Base-by-base conservation (phyloP, 2,113 vertebrate genomes). In the Macrotus californicus region DNA sequence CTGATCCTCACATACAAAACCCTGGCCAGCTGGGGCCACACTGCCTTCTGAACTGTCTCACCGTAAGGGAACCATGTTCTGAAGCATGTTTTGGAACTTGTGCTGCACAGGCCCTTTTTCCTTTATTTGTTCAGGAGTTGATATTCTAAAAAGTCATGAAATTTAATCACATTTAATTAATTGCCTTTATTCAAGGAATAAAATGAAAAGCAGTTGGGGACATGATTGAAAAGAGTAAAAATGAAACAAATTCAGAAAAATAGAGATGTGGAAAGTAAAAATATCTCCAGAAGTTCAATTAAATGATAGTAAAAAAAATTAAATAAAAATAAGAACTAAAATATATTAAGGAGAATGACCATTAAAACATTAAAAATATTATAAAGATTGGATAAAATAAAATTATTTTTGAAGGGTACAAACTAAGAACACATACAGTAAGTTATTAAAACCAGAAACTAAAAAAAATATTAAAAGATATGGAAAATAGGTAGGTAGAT, bases 241-340 rank as follows among this genome's bases (percentile, higher is more conserved):
- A 36, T 6, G 4, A 91, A 94, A 6, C 11, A n/a, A 79, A 87
- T 39, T 67, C 41, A 31, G 50, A 77, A 73, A 93, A 77, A 41
- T 15, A 6, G 19, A 73, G 14, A 83, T 15, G 3, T 56, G 61
- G 46, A 88, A 96, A 87, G 26, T 76, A 87, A 93, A 89, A 70
- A 13, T 56, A 76, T 34, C 36, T 89, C 91, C 80, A 72, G 66
- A 92, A 81, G 5, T 70, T 88, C 43, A 73, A 61, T 92, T 64
- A 59, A 67, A 87, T 72, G 21, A n/a, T 75, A 43, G 11, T 14
- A 59, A 69, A 80, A 82, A 79, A 54, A 11, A 69, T 86, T 72
- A 77, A 88, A 24, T 61, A 36, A 89, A 77, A 88, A 76, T 61
- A 95, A n/a, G 79, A 89, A 76, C 21, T 41, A 76, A 67, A 92